A percentile compares a stretch with the other conserved stretches of the same genome.
phyloP scores from a whole-genome alignment of 2,888 invertebrate genomes.

The Eurytoma adleriae region DNA sequence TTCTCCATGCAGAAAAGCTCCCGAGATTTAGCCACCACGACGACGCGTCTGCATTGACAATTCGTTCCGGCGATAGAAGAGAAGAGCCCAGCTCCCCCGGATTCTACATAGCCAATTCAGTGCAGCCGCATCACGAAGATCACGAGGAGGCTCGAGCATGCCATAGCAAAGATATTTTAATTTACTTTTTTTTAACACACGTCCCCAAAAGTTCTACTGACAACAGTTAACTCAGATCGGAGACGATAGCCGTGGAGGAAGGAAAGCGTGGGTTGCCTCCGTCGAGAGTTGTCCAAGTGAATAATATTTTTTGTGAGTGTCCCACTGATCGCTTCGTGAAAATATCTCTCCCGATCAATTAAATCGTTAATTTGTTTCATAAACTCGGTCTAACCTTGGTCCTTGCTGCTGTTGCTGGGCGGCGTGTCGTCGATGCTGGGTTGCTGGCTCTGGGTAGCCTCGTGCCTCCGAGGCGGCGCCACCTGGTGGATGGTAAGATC shows the following conservation, averaged over 20 bases:
- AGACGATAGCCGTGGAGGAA: conserved; percentile 12
- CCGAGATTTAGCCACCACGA: not conserved
- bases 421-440: conserved; percentile 71
- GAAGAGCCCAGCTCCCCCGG: not conserved
- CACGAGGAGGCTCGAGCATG: not conserved
- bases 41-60: conserved; percentile 1
- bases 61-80: conserved; percentile 2
- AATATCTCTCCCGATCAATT: too few species aligned
- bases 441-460: conserved; percentile 81
- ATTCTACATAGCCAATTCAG: conserved; percentile 37
- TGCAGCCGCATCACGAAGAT: conserved; percentile 4
- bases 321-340: not conserved
- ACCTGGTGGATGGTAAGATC: conserved; percentile 74
- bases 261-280: too few species aligned
- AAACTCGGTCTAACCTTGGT: conserved; percentile 61
- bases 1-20: conserved; percentile 53
- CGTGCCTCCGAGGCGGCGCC: conserved; percentile 77
- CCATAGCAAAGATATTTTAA: too few species aligned
- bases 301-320: conserved; percentile 52
- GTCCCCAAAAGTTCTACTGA: conserved; percentile 49
- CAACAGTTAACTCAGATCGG: conserved; percentile 32
- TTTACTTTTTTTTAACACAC: too few species aligned
- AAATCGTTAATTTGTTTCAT: conserved; percentile 10
- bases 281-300: conserved; percentile 31
- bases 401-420: conserved; percentile 59